A percentile compares a stretch with the other conserved stretches of the same genome.
phyloP scores from a whole-genome alignment of 2,888 invertebrate species.

The Drosophila testacea region DNA sequence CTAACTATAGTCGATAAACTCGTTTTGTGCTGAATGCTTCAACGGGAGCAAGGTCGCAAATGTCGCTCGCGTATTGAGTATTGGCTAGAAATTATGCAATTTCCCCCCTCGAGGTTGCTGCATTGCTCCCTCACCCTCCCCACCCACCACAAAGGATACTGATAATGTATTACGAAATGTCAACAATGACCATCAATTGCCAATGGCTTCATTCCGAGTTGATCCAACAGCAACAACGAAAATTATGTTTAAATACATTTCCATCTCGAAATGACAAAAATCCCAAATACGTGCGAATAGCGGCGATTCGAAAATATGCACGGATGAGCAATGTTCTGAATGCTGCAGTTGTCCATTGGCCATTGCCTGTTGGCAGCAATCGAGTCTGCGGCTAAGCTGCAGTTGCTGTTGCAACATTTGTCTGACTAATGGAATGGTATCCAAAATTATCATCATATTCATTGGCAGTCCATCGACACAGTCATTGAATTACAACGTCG shows the following conservation, averaged over 20 bases:
- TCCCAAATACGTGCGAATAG: conserved; percentile 75
- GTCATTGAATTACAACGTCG: conserved; percentile 39
- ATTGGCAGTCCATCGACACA: conserved; percentile 18
- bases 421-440: conserved; percentile 23
- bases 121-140: conserved; percentile 1
- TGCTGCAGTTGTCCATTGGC: conserved; percentile 5
- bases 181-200: conserved; percentile 47
- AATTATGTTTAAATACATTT: conserved; percentile 62
- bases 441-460: conserved; percentile 53
- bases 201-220: neutral
- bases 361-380: conserved; percentile 3
- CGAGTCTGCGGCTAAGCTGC: conserved; percentile 39
- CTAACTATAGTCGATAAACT: conserved; percentile 33
- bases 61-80: conserved; percentile 38
- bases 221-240: conserved; percentile 21
- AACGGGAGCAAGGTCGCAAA: conserved; percentile 73
- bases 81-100: conserved; percentile 63
- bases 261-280: conserved; percentile 54
- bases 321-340: conserved; percentile 44
- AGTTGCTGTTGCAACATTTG: conserved; percentile 21
- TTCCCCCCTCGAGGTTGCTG: conserved; percentile 9
- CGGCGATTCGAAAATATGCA: conserved; percentile 54
- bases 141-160: neutral
- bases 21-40: conserved; percentile 45
- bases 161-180: conserved; percentile 54